phyloP scores from a whole-genome alignment of 2,797 vertebrate species.

The Mycteria americana region DNA sequence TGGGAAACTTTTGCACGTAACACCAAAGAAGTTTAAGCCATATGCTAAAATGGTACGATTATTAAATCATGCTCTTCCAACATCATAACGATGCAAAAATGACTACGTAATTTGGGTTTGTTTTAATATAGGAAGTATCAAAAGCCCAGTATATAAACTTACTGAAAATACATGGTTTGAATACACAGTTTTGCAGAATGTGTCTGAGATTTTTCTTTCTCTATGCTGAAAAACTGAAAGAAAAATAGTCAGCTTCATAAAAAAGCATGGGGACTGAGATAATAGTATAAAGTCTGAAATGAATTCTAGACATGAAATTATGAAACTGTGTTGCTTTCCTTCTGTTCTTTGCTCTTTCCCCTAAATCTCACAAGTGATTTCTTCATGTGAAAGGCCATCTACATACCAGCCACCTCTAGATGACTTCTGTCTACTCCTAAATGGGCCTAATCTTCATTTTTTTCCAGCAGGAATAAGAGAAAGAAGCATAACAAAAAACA shows the following conservation, averaged over 20 bases:
- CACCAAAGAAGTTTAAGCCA: not conserved
- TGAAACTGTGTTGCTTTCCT: not conserved
- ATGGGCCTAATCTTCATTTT: not conserved
- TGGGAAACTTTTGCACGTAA: not conserved
- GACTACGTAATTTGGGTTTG: not conserved
- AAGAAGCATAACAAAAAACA: rapidly evolving
- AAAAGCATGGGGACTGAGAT: not conserved
- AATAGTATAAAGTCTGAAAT: not conserved
- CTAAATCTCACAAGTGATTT: not conserved
- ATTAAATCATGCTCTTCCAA: not conserved
- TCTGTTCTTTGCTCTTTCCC: not conserved
- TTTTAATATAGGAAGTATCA: not conserved
- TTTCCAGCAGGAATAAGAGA: not conserved
- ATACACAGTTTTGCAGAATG: not conserved
- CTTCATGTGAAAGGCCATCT: not conserved
- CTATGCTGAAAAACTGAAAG: not conserved
- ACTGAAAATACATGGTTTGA: not conserved
- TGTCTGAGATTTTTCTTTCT: not conserved
- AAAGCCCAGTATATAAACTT: not conserved
- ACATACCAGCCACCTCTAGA: not conserved
- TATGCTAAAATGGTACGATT: not conserved
- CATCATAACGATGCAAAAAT: not conserved
- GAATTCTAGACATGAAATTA: not conserved
- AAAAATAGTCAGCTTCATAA: not conserved
- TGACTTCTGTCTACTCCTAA: not conserved